Percentiles rank a stretch among this genome's conserved stretches.
These are phyloP conservation scores for Gonocerus acuteangulatus DNA, from an alignment of 2,888 invertebrate species.

Conservation along the genomic window DNA sequence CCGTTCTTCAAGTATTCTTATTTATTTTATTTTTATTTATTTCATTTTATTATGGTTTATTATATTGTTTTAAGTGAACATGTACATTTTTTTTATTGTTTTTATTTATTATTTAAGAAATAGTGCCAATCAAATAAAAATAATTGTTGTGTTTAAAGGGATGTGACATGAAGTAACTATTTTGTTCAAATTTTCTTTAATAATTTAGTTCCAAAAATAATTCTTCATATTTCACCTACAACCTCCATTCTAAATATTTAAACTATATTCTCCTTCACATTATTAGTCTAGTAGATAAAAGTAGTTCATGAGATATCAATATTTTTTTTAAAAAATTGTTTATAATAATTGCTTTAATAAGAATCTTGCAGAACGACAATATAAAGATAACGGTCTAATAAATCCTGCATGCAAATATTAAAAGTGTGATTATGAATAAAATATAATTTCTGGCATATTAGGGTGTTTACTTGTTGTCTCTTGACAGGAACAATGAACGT, in stretches of 20 bases:
- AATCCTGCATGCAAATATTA: conserved; percentile 11
- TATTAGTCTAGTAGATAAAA: too few relatives aligned
- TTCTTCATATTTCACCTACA: too few relatives aligned
- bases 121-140: background rate
- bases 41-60: background rate
- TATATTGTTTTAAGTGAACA: background rate
- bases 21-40: background rate
- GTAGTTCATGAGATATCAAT: background rate
- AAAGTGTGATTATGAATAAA: conserved; percentile 12
- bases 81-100: background rate
- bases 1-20: conserved; percentile 13
- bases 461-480: conserved; percentile 34
- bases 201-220: too few relatives aligned
- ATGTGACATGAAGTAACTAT: too few relatives aligned
- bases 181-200: too few relatives aligned
- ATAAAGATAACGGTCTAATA: conserved; percentile 7
- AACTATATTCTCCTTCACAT: too few relatives aligned
- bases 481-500: conserved; percentile 35
- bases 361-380: conserved; percentile 4
- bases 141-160: background rate
- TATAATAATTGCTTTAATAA: background rate
- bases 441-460: conserved; percentile 21
- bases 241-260: too few relatives aligned
- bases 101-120: too few relatives aligned
- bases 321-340: background rate